Conservation (phyloP, 2,888 invertebrate genomes). For the Mimachlamys varia region DNA sequence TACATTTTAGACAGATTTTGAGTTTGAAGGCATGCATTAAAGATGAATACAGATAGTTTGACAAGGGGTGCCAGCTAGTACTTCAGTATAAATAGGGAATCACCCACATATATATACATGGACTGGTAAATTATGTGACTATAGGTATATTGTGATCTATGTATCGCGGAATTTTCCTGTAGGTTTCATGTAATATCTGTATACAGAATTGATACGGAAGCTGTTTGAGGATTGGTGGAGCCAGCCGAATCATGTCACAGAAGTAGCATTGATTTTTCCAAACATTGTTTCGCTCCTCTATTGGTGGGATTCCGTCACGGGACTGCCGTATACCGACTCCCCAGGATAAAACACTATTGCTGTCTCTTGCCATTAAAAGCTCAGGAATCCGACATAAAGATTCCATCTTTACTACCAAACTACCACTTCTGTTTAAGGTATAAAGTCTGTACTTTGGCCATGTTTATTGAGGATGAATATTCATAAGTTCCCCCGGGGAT, state of each 20-base stretch:
- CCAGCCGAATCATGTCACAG: not conserved
- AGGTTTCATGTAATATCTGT: not conserved
- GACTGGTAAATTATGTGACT: no score
- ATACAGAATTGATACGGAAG: not conserved
- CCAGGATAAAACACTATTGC: not conserved
- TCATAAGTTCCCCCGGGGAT: not conserved
- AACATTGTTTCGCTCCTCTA: not conserved
- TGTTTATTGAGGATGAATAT: not conserved
- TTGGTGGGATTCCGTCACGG: not conserved
- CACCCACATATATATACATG: no score
- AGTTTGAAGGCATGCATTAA: no score
- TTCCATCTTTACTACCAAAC: not conserved
- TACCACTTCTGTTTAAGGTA: constrained; percentile 1
- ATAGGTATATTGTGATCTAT: no score
- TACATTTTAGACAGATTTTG: no score
- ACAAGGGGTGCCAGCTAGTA: no score
- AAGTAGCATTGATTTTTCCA: constrained; percentile 19
- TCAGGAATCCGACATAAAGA: not conserved
- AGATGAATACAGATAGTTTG: no score
- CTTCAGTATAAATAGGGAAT: no score
- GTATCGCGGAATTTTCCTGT: no score
- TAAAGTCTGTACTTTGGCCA: not conserved
- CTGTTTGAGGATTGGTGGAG: not conserved
- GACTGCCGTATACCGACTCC: not conserved
- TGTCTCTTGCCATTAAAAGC: not conserved